Evolutionary conservation across 2,113 vertebrate species (phyloP).

Genomic region (Bolborhynchus lineola): DNA sequence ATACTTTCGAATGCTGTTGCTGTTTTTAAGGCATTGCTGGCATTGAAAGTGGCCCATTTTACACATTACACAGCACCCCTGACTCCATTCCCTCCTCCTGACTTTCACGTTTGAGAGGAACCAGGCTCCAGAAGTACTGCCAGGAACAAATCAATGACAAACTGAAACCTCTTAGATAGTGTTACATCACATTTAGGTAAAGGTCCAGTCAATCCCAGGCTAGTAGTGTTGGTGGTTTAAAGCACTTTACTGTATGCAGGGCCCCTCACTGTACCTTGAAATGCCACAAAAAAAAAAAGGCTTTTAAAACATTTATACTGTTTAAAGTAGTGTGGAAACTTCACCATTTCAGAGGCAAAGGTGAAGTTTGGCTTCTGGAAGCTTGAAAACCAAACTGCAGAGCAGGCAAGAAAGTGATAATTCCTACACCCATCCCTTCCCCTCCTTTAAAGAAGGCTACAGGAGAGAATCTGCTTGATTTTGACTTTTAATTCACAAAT

Average conservation of each 20-base stretch:
- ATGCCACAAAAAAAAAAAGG: neutral
- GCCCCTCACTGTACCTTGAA: neutral
- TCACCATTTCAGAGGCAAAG: neutral
- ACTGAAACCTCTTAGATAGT: neutral
- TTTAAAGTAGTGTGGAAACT: neutral
- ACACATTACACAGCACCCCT: neutral
- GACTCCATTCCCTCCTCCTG: neutral
- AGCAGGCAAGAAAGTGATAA: neutral
- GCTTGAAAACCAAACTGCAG: neutral
- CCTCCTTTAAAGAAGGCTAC: neutral
- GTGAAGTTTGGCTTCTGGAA: neutral
- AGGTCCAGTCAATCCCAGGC: neutral
- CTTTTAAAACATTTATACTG: neutral
- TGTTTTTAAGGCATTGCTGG: neutral
- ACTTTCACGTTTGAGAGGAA: neutral
- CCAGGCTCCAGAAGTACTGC: neutral
- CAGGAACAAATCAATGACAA: conserved; percentile 1
- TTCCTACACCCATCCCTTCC: too few species aligned
- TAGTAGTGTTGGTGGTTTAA: neutral
- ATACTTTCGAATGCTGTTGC: neutral
- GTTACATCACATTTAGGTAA: neutral
- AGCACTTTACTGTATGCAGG: neutral
- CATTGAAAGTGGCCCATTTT: neutral
- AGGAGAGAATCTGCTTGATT: neutral
- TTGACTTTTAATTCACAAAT: neutral